Conservation (phyloP, 2,888 invertebrate species). For the Troides oblongomaculatus region DNA sequence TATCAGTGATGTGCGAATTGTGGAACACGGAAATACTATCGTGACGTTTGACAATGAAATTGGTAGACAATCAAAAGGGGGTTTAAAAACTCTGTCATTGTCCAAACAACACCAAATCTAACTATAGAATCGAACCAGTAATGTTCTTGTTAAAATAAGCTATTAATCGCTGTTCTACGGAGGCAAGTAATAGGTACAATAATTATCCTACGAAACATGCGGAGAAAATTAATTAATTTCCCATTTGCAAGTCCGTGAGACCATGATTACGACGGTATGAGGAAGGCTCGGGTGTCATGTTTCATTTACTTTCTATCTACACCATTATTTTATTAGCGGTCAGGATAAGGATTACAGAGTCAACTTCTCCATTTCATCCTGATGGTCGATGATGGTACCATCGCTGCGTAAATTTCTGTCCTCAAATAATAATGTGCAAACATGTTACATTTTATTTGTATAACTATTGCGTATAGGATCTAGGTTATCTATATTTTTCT, state of each 20-base stretch:
- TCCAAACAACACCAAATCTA: conserved; percentile 37
- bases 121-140: no score
- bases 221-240: conserved; percentile 62
- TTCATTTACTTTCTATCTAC: conserved; percentile 32
- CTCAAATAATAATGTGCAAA: no score
- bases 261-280: conserved; percentile 44
- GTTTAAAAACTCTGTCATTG: conserved; percentile 32
- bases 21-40: no score
- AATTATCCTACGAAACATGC: conserved; percentile 57
- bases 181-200: conserved; percentile 44
- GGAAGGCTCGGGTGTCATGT: conserved; percentile 35
- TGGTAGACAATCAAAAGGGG: no score
- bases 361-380: not conserved
- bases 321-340: conserved; percentile 2
- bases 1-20: no score
- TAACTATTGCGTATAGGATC: no score
- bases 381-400: not conserved
- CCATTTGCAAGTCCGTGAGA: conserved; percentile 58
- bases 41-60: no score
- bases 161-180: conserved; percentile 28
- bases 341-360: not conserved
- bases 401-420: not conserved
- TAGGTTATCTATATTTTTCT: no score
- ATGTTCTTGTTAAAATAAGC: no score
- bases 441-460: no score